phyloP scores from a whole-genome alignment of 2,113 vertebrate species.

The Calyptomena viridis region DNA sequence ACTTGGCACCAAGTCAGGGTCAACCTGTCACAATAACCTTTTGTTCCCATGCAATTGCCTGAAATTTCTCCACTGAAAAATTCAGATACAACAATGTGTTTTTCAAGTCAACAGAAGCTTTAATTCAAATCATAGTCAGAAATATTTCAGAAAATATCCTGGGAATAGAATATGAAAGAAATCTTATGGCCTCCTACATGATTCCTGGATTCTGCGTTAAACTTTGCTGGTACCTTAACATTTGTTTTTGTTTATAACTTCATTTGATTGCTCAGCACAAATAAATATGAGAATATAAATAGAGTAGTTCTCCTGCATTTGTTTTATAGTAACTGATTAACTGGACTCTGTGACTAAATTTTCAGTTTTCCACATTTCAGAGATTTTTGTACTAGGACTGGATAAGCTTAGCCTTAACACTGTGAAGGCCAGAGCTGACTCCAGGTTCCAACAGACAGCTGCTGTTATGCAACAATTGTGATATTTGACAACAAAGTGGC shows the following conservation, averaged over 20 bases:
- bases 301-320: not conserved
- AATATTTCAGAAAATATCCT: not conserved
- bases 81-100: not conserved
- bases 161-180: not conserved
- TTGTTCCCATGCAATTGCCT: not conserved
- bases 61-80: not conserved
- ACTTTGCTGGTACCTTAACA: not conserved
- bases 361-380: not conserved
- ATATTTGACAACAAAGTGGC: not conserved
- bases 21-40: too few relatives aligned
- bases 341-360: not conserved
- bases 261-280: not conserved
- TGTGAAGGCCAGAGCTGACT: not conserved
- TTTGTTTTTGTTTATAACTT: not conserved
- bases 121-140: not conserved
- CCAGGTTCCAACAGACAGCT: not conserved
- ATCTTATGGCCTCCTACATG: not conserved
- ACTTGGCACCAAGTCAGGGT: too few relatives aligned
- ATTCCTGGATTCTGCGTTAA: not conserved
- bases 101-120: not conserved
- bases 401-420: not conserved
- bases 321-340: not conserved
- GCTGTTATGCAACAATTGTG: not conserved
- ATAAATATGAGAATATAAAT: not conserved
- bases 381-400: not conserved